phyloP scores from a whole-genome alignment of 1,140 invertebrate species.

The Pissodes strobi region DNA sequence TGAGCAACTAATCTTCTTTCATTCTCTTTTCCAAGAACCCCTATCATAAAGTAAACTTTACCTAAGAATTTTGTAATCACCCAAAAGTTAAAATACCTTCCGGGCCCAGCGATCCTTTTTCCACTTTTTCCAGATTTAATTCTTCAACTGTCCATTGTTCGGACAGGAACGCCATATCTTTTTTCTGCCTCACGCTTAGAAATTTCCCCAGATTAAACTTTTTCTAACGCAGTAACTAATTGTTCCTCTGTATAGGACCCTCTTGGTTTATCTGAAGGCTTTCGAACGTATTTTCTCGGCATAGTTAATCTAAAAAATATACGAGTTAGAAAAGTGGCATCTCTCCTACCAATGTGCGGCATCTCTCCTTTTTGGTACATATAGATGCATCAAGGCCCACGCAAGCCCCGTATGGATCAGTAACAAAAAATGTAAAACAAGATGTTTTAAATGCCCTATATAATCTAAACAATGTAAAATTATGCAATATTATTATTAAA shows the following conservation, averaged over 20 bases:
- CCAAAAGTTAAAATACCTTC: not conserved
- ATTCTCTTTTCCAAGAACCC: not conserved
- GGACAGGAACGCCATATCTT: slow-evolving; percentile 4
- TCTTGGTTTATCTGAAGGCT: not conserved
- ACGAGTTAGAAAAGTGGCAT: not conserved
- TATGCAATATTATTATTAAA: not conserved
- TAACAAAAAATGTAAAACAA: slow-evolving; percentile 1
- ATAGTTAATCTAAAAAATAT: not conserved
- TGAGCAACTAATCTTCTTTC: not conserved
- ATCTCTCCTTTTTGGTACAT: too few species aligned
- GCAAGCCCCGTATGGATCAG: too few species aligned
- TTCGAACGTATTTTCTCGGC: slow-evolving; percentile 16
- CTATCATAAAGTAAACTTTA: not conserved
- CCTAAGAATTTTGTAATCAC: not conserved
- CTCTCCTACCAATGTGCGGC: not conserved
- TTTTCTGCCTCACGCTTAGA: not conserved
- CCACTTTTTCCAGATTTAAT: slow-evolving; percentile 8
- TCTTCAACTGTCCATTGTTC: slow-evolving; percentile 6
- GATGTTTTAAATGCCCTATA: too few species aligned
- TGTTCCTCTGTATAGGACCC: slow-evolving; percentile 2
- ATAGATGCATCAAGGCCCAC: too few species aligned
- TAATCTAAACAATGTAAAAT: too few species aligned
- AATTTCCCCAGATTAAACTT: slow-evolving; percentile 8
- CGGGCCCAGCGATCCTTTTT: slow-evolving; percentile 4
- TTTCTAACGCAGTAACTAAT: slow-evolving; percentile 8